Percentiles rank a stretch among this genome's conserved stretches.
These are phyloP conservation scores for Varroa destructor DNA, from an alignment of 1,140 invertebrate species.

Conservation along the genomic window DNA sequence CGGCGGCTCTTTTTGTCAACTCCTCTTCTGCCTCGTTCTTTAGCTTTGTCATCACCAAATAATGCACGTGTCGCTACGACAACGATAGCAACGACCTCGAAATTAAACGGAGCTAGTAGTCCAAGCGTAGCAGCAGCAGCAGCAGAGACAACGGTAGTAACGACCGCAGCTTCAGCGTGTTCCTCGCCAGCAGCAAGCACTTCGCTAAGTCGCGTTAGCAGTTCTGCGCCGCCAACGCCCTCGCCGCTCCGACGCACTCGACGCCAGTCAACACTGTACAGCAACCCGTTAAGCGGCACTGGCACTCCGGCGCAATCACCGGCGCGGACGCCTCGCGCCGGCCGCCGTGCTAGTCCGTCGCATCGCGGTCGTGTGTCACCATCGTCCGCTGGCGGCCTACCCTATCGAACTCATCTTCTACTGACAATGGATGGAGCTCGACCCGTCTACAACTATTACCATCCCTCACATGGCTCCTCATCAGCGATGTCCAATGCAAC, in stretches of 20 bases:
- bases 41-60: too few species aligned
- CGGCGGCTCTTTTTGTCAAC: too few species aligned
- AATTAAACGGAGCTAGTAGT: too few species aligned
- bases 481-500: too few species aligned
- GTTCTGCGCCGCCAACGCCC: constrained; percentile 13
- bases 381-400: background rate
- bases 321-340: background rate
- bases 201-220: background rate
- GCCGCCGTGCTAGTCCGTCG: background rate
- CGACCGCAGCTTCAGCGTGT: background rate
- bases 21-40: too few species aligned
- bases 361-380: constrained; percentile 20
- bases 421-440: constrained; percentile 22
- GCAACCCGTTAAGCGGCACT: constrained; percentile 1
- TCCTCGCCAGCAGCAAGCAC: background rate
- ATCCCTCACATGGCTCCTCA: background rate
- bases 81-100: too few species aligned
- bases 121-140: too few species aligned
- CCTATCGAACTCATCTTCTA: background rate
- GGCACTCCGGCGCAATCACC: background rate
- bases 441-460: constrained; percentile 21
- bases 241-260: constrained; percentile 3
- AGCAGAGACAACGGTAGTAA: too few species aligned
- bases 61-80: too few species aligned
- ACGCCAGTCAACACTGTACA: background rate